Evolutionary conservation across 2,113 vertebrate species (phyloP), one percentile per base, ranked within the genome.

Genomic region (Brachyhypopomus occidentalis): DNA sequence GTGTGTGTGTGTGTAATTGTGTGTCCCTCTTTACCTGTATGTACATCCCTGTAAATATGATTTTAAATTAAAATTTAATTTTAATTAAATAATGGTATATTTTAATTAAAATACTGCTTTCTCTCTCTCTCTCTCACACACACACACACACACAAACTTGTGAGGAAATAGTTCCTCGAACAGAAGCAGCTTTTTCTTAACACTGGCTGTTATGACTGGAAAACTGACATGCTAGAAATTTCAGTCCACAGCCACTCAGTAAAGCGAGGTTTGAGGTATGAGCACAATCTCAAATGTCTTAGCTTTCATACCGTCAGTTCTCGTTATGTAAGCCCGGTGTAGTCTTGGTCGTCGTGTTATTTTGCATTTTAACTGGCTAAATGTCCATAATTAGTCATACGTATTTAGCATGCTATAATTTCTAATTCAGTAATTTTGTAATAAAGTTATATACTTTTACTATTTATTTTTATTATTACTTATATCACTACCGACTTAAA

Each of bases 161-260:
- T 70, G 80, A 60, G 71, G 73, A 76, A 81, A 76, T 75, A 48
- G 63, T 67, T 62, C 36, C 75, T 72, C 70, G 80, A 70, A 23
- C 63, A 56, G 73, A 70, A 70, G n/a, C 72, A 70, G 52, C 55
- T 48, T 71, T 72, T 69, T 60, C 19, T 60, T 70, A 45, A 27
- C 77, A 80, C 20, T 76, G 81, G 66, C 66, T 85, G 80, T 83
- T 85, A 80, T 85, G 84, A 82, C 80, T 85, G 70, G 67, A 80
- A 80, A 83, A 73, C 30, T 60, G 80, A 85, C 67, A 83, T 64
- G 60, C 74, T 70, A 72, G 52, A 80, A 76, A 60, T 60, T 81
- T 83, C 84, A 72, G 30, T 83, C 62, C 72, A 69, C 84, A 85
- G 59, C 70, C 77, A 80, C 75, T 84, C 60, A 77, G 48, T 36